These are phyloP conservation scores for Mesorhabditis spiculigera DNA, from an alignment of 2,888 invertebrate species.

Conservation along the genomic window DNA sequence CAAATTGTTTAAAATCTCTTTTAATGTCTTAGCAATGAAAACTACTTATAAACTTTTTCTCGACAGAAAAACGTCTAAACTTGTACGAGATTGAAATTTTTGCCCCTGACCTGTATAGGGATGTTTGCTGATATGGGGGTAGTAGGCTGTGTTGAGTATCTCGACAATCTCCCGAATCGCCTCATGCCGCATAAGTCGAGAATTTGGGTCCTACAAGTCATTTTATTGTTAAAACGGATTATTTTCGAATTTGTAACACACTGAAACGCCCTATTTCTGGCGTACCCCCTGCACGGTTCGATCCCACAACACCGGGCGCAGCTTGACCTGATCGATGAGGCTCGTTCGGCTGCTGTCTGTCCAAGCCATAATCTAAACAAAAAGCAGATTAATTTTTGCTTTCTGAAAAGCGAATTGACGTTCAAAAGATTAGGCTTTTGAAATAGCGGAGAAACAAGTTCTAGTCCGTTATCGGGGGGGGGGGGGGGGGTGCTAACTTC, in stretches of 20 bases:
- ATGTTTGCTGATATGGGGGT: neutral
- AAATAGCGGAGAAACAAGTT: no score
- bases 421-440: no score
- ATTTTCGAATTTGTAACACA: neutral
- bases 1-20: no score
- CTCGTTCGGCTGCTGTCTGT: slow-evolving; percentile 3
- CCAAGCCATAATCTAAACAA: neutral
- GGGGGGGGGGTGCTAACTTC: no score
- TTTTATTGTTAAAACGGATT: neutral
- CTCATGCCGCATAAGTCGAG: neutral
- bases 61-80: no score
- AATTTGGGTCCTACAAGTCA: neutral
- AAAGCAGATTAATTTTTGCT: no score
- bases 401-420: no score
- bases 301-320: neutral
- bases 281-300: neutral
- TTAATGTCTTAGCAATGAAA: no score
- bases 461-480: no score
- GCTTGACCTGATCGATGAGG: neutral
- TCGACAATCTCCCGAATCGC: slow-evolving; percentile 6
- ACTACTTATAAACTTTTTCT: no score
- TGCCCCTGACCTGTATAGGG: neutral
- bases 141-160: neutral
- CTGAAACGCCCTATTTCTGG: neutral
- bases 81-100: neutral